A percentile compares a stretch with the other conserved stretches of the same genome.
Conservation (phyloP, 2,113 vertebrate species). For the Nettapus auritus region DNA sequence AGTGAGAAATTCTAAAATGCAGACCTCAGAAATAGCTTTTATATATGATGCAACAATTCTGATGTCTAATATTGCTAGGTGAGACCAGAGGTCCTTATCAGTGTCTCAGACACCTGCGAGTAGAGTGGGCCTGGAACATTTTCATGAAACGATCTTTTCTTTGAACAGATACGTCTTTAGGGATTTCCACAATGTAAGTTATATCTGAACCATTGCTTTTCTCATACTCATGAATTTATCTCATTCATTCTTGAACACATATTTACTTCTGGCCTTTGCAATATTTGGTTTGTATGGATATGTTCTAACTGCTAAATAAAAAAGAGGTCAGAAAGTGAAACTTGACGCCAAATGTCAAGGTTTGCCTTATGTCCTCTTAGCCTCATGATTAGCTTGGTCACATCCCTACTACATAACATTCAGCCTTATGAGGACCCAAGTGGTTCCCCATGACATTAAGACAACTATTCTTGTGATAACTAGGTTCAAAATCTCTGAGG, state of each 20-base stretch:
- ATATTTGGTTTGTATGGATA: conserved; percentile 24
- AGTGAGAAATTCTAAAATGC: neutral
- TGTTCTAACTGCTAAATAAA: neutral
- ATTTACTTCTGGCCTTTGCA: neutral
- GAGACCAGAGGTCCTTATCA: neutral
- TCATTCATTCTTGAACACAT: neutral
- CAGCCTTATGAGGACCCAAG: neutral
- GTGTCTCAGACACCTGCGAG: neutral
- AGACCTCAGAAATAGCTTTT: neutral
- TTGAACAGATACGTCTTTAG: neutral
- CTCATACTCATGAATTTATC: neutral
- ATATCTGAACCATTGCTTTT: neutral
- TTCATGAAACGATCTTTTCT: neutral
- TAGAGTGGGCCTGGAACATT: neutral
- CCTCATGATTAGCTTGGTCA: neutral
- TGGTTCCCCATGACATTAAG: accelerated
- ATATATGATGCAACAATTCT: neutral
- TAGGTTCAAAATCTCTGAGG: neutral
- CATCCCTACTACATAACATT: neutral
- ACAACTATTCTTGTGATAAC: neutral
- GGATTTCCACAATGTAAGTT: neutral
- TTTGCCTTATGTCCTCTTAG: neutral
- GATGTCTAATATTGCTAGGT: neutral
- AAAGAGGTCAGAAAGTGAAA: neutral
- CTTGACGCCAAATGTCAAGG: neutral